These are phyloP conservation scores for Tribolium madens DNA, from an alignment of 1,140 invertebrate genomes.

Conservation along the genomic window DNA sequence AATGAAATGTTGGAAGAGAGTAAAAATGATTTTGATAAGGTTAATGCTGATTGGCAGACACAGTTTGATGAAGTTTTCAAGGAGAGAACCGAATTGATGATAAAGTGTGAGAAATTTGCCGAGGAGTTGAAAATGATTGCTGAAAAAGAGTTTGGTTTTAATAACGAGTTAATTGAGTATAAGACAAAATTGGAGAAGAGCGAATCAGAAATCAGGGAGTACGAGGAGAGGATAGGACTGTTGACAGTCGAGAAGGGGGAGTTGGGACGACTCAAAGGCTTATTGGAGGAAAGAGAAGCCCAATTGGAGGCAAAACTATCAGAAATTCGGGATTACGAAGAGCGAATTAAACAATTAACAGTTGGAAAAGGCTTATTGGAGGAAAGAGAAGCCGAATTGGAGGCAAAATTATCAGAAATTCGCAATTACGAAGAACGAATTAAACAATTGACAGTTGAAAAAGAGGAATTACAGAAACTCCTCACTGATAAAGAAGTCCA, in stretches of 20 bases:
- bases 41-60: conserved; percentile 72
- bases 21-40: conserved; percentile 70
- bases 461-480: conserved; percentile 3
- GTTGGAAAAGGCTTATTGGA: not conserved
- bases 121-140: conserved; percentile 67
- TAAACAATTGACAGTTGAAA: conserved; percentile 30
- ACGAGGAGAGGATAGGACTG: conserved; percentile 57
- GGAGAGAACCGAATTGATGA: conserved; percentile 67
- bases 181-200: conserved; percentile 67
- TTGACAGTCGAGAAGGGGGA: conserved; percentile 4
- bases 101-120: conserved; percentile 67
- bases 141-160: conserved; percentile 68
- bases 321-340: conserved; percentile 1
- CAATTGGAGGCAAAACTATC: conserved; percentile 45
- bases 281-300: conserved; percentile 59
- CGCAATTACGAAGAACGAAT: conserved; percentile 60
- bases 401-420: conserved; percentile 46
- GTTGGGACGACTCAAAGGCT: conserved; percentile 3
- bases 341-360: not conserved
- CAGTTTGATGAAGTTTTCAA: conserved; percentile 71
- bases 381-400: no score
- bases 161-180: conserved; percentile 68
- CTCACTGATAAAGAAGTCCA: conserved; percentile 62
- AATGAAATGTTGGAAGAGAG: conserved; percentile 68
- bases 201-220: conserved; percentile 57